Percentiles rank a stretch among this genome's conserved stretches.
These are phyloP conservation scores for Poecilia gillii DNA, from an alignment of 2,797 vertebrate species.

Conservation along the genomic window DNA sequence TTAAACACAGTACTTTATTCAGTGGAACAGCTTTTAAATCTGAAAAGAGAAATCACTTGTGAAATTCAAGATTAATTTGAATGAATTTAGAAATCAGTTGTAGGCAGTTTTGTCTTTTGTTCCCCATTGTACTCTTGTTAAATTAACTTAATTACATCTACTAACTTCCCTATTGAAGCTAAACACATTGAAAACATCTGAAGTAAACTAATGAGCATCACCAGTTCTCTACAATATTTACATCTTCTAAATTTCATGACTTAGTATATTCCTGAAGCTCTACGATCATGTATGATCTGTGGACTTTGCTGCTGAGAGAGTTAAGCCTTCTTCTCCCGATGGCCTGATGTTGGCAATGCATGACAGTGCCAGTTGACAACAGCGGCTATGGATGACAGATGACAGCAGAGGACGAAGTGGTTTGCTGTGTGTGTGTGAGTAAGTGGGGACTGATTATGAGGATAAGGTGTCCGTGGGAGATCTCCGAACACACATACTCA, in stretches of 20 bases:
- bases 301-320: conserved; percentile 57
- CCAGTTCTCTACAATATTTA: conserved; percentile 46
- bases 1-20: neutral
- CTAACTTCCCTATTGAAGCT: neutral
- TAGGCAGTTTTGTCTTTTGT: neutral
- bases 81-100: neutral
- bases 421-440: conserved; percentile 39
- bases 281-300: conserved; percentile 48
- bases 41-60: neutral
- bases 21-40: neutral
- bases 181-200: neutral
- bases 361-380: conserved; percentile 83
- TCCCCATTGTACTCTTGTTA: neutral
- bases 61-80: neutral
- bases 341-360: conserved; percentile 77
- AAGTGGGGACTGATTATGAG: conserved; percentile 74
- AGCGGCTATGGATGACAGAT: conserved; percentile 84
- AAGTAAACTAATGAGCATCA: conserved; percentile 32
- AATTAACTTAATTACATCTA: neutral
- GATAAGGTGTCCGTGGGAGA: conserved; percentile 74
- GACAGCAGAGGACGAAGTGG: conserved; percentile 76
- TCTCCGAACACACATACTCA: conserved; percentile 29
- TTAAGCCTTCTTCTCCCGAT: conserved; percentile 76
- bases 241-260: conserved; percentile 55
- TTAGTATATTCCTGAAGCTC: conserved; percentile 56